Evolutionary conservation across 2,888 invertebrate genomes (phyloP), one percentile per base, ranked within the genome.

Genomic region (Pandemis corylana): DNA sequence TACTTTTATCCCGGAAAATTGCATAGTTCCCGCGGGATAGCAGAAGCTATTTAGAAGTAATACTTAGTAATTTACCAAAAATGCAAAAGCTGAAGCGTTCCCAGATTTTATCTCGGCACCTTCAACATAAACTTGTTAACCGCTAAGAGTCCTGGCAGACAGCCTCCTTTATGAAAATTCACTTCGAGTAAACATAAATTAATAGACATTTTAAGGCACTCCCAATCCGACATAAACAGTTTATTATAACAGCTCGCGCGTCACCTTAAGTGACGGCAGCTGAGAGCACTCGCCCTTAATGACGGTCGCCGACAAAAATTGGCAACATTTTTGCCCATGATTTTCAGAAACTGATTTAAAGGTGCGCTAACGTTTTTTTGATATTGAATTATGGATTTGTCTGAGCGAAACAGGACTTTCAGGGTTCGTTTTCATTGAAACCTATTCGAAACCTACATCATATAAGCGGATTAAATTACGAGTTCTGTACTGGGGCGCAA

Each of bases 211-310:
- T 72, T 68, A 42, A 46, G 68, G 68, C 68, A 20, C 68, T 59
- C 64, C 73, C 56, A 73, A 73, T 68, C 49, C 56, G 20, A 46
- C 68, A 68, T 73, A 73, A 73, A 73, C 73, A 49, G 73, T 59
- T 73, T 73, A 73, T 73, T 64, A 59, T 68, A 73, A 73, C 73
- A 73, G 73, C 73, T 64, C 64, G 64, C 66, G 61, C 73, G 72
- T 72, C 72, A 64, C 68, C 41, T 68, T 64, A 73, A 68, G 68
- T 73, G 68, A 68, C 68, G 68, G 68, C 64, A 68, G 56, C 73
- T 68, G 68, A 68, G 64, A 73, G 73, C 73, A 56, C 64, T 68
- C 20, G 15, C 41, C 68, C 59, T 68, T 68, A 73, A 73, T 68
- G 56, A 68, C 63, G 46, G 56, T n/a, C 53, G 63, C 44, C 63